A percentile compares a stretch with the other conserved stretches of the same genome.
phyloP scores from a whole-genome alignment of 2,797 vertebrate genomes.

The Cheirogaleus major region DNA sequence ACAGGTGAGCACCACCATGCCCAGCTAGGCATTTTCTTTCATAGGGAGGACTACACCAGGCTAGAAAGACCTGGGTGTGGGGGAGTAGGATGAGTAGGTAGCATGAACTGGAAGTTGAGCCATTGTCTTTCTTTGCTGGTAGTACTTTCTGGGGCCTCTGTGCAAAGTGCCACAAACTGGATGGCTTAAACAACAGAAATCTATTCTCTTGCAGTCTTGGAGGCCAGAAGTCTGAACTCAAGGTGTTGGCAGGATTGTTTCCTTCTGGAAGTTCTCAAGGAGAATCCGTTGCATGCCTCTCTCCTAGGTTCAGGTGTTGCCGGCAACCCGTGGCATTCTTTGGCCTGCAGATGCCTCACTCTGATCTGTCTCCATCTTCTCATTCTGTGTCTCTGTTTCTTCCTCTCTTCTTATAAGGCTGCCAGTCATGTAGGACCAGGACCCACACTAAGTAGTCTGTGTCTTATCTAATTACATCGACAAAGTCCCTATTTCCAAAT shows the following conservation, averaged over 20 bases:
- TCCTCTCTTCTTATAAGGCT: not conserved
- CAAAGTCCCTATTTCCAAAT: not conserved
- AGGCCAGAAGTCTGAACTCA: not conserved
- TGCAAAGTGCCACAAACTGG: not conserved
- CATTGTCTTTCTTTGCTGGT: not conserved
- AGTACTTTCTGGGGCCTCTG: not conserved
- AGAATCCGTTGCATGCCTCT: not conserved
- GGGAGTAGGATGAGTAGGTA: not conserved
- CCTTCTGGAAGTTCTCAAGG: not conserved
- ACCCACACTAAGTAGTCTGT: not conserved
- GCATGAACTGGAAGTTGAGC: not conserved
- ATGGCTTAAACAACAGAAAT: not conserved
- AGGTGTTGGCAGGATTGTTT: not conserved
- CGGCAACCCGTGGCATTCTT: too few relatives aligned
- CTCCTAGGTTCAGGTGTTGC: not conserved
- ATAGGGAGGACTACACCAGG: not conserved
- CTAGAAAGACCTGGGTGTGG: not conserved
- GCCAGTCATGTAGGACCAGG: not conserved
- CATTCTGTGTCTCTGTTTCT: not conserved
- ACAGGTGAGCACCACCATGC: not conserved
- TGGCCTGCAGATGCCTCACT: not conserved
- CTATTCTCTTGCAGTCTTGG: not conserved
- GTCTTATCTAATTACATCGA: conserved; percentile 10
- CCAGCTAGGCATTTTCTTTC: not conserved
- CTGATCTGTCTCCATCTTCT: not conserved